phyloP scores from a whole-genome alignment of 2,888 invertebrate genomes.

The Papilio demoleus region DNA sequence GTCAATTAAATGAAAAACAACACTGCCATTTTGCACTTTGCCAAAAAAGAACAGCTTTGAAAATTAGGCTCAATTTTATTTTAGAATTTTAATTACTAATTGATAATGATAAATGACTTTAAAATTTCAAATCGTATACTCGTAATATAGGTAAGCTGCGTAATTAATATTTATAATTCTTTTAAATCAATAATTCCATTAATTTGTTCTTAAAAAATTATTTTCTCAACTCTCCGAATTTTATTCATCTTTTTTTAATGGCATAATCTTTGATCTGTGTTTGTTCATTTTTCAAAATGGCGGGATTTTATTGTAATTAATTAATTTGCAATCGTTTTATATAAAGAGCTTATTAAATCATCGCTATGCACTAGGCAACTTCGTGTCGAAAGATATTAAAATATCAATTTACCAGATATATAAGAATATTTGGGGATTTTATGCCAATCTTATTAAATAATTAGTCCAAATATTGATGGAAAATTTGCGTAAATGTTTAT shows the following conservation, averaged over 20 bases:
- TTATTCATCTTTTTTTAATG: not conserved
- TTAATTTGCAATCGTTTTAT: constrained; percentile 29
- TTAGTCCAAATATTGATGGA: constrained; percentile 42
- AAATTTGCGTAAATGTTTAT: constrained; percentile 56
- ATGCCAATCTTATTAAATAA: constrained; percentile 41
- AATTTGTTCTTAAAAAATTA: constrained; percentile 10
- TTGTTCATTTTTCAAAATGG: constrained; percentile 7
- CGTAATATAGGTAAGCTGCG: constrained; percentile 23
- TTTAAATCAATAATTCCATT: constrained; percentile 9
- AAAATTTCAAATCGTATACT: constrained; percentile 19
- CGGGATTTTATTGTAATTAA: not conserved
- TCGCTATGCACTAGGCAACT: constrained; percentile 25
- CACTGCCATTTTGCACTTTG: constrained; percentile 72
- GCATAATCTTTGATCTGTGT: constrained; percentile 5
- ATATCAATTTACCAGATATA: constrained; percentile 23
- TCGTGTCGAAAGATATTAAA: constrained; percentile 20
- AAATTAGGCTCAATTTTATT: constrained; percentile 41
- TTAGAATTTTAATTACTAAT: constrained; percentile 39
- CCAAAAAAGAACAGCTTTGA: constrained; percentile 46
- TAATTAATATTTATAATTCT: constrained; percentile 21
- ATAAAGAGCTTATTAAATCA: constrained; percentile 32
- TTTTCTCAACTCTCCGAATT: not conserved
- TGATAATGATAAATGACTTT: constrained; percentile 12
- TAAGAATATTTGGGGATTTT: constrained; percentile 21
- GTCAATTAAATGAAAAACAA: constrained; percentile 51